A percentile compares a stretch with the other conserved stretches of the same genome.
These are phyloP conservation scores for Lysiphlebus fabarum DNA, from an alignment of 1,140 invertebrate genomes.

Conservation along the genomic window DNA sequence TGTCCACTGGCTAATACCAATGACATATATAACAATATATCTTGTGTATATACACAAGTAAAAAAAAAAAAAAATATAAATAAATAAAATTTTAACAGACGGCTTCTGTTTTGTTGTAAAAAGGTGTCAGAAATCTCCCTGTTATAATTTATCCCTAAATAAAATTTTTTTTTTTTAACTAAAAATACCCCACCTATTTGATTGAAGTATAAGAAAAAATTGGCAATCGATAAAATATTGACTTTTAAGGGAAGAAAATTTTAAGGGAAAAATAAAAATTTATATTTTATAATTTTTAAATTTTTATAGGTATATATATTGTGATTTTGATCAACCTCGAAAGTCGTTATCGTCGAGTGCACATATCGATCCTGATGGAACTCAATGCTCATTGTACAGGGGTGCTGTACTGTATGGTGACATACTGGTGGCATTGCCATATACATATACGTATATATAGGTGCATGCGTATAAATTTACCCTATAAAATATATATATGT, in stretches of 20 bases:
- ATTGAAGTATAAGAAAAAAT: too few species aligned
- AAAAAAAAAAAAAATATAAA: too few species aligned
- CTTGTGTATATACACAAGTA: neutral
- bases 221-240: too few species aligned
- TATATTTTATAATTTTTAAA: too few species aligned
- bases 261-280: too few species aligned
- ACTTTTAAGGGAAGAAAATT: too few species aligned
- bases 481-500: neutral
- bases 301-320: neutral
- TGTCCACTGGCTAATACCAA: neutral
- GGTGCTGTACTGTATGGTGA: conserved; percentile 50
- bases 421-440: conserved; percentile 48
- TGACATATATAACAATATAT: neutral
- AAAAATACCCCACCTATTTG: too few species aligned
- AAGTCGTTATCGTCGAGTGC: conserved; percentile 45
- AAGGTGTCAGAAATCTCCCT: neutral
- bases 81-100: conserved; percentile 4
- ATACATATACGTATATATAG: conserved; percentile 1
- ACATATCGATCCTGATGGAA: conserved; percentile 47
- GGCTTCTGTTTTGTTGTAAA: neutral
- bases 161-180: too few species aligned
- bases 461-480: conserved; percentile 22
- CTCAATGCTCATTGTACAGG: conserved; percentile 38
- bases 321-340: conserved; percentile 49
- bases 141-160: neutral